These are phyloP conservation scores for Heloderma charlesbogerti DNA, from an alignment of 2,113 vertebrate species.

Conservation along the genomic window DNA sequence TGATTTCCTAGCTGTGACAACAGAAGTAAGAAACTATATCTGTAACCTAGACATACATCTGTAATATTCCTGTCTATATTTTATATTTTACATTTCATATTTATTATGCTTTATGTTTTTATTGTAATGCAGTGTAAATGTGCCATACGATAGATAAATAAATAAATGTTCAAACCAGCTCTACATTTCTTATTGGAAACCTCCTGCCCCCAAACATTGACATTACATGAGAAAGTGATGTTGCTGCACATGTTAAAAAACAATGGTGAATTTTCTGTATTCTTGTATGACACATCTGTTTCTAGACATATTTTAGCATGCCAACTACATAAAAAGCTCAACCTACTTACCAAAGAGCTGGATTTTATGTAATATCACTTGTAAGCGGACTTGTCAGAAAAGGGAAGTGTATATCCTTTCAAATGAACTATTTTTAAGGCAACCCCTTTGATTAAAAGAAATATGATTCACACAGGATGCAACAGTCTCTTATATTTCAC, in stretches of 20 bases:
- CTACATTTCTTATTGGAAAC: not conserved
- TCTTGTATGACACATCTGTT: constrained; percentile 14
- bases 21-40: too few species aligned
- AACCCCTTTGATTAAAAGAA: constrained; percentile 37
- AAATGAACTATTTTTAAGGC: not conserved
- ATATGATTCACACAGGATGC: not conserved
- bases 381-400: not conserved
- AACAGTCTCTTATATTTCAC: not conserved
- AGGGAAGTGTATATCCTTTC: not conserved
- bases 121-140: too few species aligned
- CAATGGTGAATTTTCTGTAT: constrained; percentile 31
- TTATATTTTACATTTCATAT: too few species aligned
- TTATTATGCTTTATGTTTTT: too few species aligned
- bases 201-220: not conserved
- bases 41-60: too few species aligned
- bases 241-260: not conserved
- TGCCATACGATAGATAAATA: too few species aligned
- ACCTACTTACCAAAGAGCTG: not conserved
- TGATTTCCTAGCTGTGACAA: too few species aligned
- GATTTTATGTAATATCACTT: not conserved
- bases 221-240: not conserved
- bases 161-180: not conserved
- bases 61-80: too few species aligned
- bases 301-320: constrained; percentile 5
- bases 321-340: not conserved